Percentiles rank a stretch among this genome's conserved stretches.
phyloP scores from a whole-genome alignment of 23 tunicate genomes.

The Clavelina lepadiformis region DNA sequence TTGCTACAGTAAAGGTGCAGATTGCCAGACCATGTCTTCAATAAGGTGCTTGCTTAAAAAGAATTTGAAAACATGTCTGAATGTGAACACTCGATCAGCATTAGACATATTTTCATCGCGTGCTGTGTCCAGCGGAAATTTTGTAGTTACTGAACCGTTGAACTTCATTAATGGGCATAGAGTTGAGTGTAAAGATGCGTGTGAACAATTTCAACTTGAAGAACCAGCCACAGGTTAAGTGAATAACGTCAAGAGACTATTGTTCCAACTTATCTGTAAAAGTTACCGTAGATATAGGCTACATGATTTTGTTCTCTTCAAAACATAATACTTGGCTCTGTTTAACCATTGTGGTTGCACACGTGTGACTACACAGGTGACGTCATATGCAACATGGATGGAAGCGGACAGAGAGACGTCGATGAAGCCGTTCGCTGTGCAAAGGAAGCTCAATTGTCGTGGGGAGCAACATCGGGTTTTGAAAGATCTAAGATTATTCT shows the following conservation, averaged over 20 bases:
- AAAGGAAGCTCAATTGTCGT: constrained; percentile 49
- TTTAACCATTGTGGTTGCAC: background rate
- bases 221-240: constrained; percentile 97
- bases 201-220: constrained; percentile 18
- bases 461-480: constrained; percentile 60
- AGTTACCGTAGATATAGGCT: too few species aligned
- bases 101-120: too few species aligned
- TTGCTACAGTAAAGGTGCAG: too few species aligned
- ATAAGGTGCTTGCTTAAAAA: too few species aligned
- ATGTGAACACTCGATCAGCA: too few species aligned
- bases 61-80: too few species aligned
- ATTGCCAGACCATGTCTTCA: too few species aligned
- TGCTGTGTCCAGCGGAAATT: constrained; percentile 29
- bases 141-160: constrained; percentile 19
- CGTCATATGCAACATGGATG: constrained; percentile 30
- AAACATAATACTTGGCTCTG: background rate
- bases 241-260: too few species aligned
- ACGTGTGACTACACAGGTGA: constrained; percentile 35
- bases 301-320: background rate
- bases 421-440: constrained; percentile 54
- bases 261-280: too few species aligned
- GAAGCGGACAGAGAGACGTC: constrained; percentile 58
- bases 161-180: constrained; percentile 62
- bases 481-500: constrained; percentile 56
- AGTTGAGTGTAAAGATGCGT: constrained; percentile 12